Conservation (phyloP, 2,797 vertebrate species). For the Typhlichthys subterraneus region DNA sequence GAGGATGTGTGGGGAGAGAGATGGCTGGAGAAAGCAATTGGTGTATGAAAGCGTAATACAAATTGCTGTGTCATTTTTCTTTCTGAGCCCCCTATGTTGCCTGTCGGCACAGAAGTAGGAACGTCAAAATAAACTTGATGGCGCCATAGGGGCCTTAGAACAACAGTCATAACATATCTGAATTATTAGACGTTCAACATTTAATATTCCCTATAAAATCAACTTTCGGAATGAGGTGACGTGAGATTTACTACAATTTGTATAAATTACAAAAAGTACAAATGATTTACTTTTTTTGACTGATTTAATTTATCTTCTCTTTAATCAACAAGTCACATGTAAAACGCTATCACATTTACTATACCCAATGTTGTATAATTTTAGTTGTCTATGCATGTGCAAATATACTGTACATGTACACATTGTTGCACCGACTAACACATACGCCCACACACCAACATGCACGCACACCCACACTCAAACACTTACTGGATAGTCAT, state of each 20-base stretch:
- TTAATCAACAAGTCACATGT: too few relatives aligned
- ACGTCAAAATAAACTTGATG: neutral
- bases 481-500: constrained; percentile 7
- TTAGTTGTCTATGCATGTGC: neutral
- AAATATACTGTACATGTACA: neutral
- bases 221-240: neutral
- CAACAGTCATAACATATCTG: neutral
- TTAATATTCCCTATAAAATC: neutral
- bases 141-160: neutral
- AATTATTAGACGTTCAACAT: neutral
- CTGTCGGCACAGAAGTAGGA: neutral
- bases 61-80: neutral
- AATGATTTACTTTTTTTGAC: too few relatives aligned
- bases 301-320: too few relatives aligned
- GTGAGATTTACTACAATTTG: neutral
- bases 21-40: neutral
- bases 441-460: neutral
- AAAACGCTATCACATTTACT: neutral
- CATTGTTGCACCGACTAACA: neutral
- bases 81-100: neutral
- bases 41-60: neutral
- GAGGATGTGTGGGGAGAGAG: neutral
- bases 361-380: neutral
- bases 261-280: too few relatives aligned
- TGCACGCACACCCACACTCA: constrained; percentile 3